Base-by-base conservation (phyloP, 2,797 vertebrate species). In the Hydrocynus forskahlii region DNA sequence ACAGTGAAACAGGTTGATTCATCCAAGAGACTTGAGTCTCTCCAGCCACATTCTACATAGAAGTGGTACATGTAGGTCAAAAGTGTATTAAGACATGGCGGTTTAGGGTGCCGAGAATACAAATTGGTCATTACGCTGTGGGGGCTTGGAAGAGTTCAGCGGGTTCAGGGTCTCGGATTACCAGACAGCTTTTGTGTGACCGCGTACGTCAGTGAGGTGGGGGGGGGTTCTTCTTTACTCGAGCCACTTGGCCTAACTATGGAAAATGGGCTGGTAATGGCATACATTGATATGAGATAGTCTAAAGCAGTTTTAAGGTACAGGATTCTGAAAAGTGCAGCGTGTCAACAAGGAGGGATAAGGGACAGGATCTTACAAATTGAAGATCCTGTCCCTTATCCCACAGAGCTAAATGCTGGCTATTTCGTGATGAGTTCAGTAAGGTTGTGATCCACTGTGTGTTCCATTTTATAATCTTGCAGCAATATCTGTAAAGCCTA, bases 101-200 rank as follows among this genome's bases (percentile, higher is more conserved):
- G 70, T 73, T 80, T 68, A 64, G 79, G 68, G 63, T 19, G 79
- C 81, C 55, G 60, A 77, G 87, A 86, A 91, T 91, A 90, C 87
- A 90, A 92, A 92, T 91, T 23, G 73, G 85, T 91, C 84, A 88
- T 92, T 91, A 89, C 81, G 76, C 40, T 80, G 59, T 78, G 67
- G 77, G 83, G 80, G 85, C 86, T 90, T 88, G 82, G 85, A 87
- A 88, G 87, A 89, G 83, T 76, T 45, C 82, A 81, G 88, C 85
- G 87, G 89, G 83, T 76, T 84, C 83, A 79, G 81, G 89, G 90
- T 91, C 85, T 87, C 90, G 91, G 90, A 91, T 92, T 92, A 90
- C 89, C 85, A 92, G 90, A 92, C 89, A 82, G 90, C 90, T 91
- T 38, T 92, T 92, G 92, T 92, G 87, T 92, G 87, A 89, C 87